phyloP scores from a whole-genome alignment of 2,113 vertebrate genomes.

The Oncorhynchus clarkii region DNA sequence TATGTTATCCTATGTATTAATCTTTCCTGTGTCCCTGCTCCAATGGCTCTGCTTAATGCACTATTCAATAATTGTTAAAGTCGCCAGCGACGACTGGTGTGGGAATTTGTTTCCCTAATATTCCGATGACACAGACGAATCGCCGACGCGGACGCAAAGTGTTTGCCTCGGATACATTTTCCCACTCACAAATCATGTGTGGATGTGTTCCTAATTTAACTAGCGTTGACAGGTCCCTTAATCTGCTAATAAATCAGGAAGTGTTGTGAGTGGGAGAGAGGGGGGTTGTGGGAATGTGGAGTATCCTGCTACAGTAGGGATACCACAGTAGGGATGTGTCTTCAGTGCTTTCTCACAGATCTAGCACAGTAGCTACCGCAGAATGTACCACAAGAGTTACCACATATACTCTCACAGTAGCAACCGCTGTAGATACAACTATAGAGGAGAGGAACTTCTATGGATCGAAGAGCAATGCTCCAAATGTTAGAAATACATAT shows the following conservation, averaged over 20 bases:
- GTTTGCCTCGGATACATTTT: conserved; percentile 66
- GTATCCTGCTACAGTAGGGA: background rate
- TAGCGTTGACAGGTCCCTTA: conserved; percentile 72
- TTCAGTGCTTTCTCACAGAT: conserved; percentile 4
- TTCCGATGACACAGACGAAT: conserved; percentile 60
- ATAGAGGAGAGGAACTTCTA: background rate
- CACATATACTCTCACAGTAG: background rate
- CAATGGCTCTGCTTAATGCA: conserved; percentile 45
- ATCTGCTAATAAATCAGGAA: conserved; percentile 76
- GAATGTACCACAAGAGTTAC: background rate
- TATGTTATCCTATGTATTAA: conserved; percentile 47
- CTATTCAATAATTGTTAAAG: conserved; percentile 73
- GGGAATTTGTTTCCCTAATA: conserved; percentile 70
- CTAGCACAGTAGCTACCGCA: background rate
- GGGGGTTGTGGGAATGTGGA: conserved; percentile 10
- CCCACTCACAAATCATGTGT: conserved; percentile 75
- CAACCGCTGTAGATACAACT: background rate
- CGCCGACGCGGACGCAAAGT: conserved; percentile 51
- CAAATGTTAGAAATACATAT: too few relatives aligned
- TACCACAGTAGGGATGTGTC: background rate
- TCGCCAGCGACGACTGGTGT: conserved; percentile 33
- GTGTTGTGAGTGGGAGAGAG: conserved; percentile 6
- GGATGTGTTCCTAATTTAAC: conserved; percentile 73
- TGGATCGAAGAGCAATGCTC: too few relatives aligned
- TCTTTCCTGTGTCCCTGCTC: conserved; percentile 40